Evolutionary conservation across 1,140 invertebrate species (phyloP).

Genomic region (Arion vulgaris): DNA sequence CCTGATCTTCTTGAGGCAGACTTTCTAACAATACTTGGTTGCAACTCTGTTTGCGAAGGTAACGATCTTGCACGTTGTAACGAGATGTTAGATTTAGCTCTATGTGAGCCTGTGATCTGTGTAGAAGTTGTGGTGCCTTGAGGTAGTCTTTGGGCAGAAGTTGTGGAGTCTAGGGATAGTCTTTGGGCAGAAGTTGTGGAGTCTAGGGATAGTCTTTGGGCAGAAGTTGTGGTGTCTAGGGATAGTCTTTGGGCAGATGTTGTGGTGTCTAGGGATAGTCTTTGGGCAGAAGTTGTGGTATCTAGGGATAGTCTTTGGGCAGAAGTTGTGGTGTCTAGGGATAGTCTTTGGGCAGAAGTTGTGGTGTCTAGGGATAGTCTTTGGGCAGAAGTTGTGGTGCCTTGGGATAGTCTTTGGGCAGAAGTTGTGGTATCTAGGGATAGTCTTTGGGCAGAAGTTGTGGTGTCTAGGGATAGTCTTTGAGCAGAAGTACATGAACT

Average conservation of each 20-base stretch:
- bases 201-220: too few species aligned
- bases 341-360: too few species aligned
- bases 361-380: too few species aligned
- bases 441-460: conserved; percentile 56
- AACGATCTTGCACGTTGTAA: conserved; percentile 55
- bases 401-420: too few species aligned
- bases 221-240: too few species aligned
- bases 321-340: conserved; percentile 60
- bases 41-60: background rate
- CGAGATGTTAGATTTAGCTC: conserved; percentile 40
- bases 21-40: background rate
- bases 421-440: too few species aligned
- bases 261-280: too few species aligned
- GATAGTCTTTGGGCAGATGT: conserved; percentile 62
- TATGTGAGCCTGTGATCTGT: conserved; percentile 50
- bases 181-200: conserved; percentile 60
- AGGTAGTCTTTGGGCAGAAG: too few species aligned
- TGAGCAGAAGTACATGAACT: conserved; percentile 62
- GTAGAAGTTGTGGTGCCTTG: conserved; percentile 61
- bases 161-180: too few species aligned
- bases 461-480: conserved; percentile 60
- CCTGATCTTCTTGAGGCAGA: background rate
- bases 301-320: too few species aligned
- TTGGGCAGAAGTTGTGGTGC: conserved; percentile 58
- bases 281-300: too few species aligned